Conservation (phyloP, 1,140 invertebrate genomes). For the Teleopsis dalmanni region DNA sequence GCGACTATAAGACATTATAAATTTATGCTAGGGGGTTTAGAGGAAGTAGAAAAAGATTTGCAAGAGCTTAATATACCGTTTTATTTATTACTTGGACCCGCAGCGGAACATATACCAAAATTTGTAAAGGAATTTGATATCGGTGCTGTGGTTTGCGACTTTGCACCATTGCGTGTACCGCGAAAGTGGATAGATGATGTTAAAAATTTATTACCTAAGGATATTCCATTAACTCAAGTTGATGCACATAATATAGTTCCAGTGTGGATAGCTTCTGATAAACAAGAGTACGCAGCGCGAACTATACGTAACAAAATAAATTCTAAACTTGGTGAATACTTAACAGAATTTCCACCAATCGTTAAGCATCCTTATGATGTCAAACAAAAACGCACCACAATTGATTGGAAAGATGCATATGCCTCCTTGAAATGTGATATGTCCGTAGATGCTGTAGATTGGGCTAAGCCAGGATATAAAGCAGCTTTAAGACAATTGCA, state of each 20-base stretch:
- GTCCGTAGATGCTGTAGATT: conserved; percentile 62
- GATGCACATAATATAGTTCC: conserved; percentile 86
- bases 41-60: conserved; percentile 67
- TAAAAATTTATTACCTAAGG: conserved; percentile 56
- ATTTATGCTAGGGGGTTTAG: conserved; percentile 50
- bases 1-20: conserved; percentile 66
- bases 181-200: conserved; percentile 65
- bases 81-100: conserved; percentile 67
- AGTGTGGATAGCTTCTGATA: conserved; percentile 77
- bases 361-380: conserved; percentile 61
- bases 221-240: conserved; percentile 73
- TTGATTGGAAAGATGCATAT: conserved; percentile 65
- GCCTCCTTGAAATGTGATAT: conserved; percentile 59
- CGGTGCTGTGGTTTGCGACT: conserved; percentile 76
- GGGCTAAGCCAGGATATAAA: conserved; percentile 67
- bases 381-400: conserved; percentile 28
- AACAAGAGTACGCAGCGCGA: conserved; percentile 78
- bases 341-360: conserved; percentile 78
- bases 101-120: conserved; percentile 58
- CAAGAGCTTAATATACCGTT: conserved; percentile 68
- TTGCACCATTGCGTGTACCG: conserved; percentile 66
- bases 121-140: conserved; percentile 67
- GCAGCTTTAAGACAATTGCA: conserved; percentile 60
- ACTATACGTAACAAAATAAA: conserved; percentile 84
- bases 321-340: conserved; percentile 62